Conservation (phyloP, 2,797 vertebrate genomes). For the Phoxinus dragarum region DNA sequence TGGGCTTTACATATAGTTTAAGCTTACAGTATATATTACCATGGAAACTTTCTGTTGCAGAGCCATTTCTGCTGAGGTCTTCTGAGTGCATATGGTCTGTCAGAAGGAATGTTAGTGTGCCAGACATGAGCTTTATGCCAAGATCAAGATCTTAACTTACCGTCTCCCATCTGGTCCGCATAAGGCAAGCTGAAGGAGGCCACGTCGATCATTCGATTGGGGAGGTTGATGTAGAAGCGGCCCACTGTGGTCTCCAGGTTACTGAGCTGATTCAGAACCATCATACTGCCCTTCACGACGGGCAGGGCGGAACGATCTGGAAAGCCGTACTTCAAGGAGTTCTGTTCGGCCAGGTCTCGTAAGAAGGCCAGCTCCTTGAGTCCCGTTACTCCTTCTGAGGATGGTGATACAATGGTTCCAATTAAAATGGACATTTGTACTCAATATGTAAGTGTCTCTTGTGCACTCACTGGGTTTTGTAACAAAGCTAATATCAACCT, state of each 20-base stretch:
- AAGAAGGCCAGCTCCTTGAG: conserved; percentile 97
- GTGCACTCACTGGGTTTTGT: not conserved
- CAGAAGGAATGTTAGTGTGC: conserved; percentile 21
- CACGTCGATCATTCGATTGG: conserved; percentile 97
- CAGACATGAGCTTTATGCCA: not conserved
- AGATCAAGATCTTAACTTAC: conserved; percentile 72
- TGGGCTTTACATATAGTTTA: conserved; percentile 29
- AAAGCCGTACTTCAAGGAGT: conserved; percentile 90
- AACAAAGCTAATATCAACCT: not conserved
- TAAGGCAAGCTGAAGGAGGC: conserved; percentile 95
- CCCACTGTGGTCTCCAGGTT: conserved; percentile 97
- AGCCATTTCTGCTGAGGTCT: conserved; percentile 13
- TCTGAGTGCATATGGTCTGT: not conserved
- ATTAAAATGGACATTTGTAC: not conserved
- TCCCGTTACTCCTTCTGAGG: conserved; percentile 92
- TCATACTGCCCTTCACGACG: conserved; percentile 96
- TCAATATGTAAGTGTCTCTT: not conserved
- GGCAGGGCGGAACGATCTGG: conserved; percentile 76
- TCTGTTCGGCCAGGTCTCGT: conserved; percentile 95
- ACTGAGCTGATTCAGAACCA: conserved; percentile 98
- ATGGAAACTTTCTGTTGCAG: conserved; percentile 23
- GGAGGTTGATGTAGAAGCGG: conserved; percentile 97
- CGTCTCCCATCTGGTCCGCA: conserved; percentile 95
- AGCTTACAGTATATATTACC: conserved; percentile 7
- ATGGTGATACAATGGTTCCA: not conserved